Evolutionary conservation across 2,888 invertebrate species (phyloP), one percentile per base, ranked within the genome.

Genomic region (Catocala nupta): DNA sequence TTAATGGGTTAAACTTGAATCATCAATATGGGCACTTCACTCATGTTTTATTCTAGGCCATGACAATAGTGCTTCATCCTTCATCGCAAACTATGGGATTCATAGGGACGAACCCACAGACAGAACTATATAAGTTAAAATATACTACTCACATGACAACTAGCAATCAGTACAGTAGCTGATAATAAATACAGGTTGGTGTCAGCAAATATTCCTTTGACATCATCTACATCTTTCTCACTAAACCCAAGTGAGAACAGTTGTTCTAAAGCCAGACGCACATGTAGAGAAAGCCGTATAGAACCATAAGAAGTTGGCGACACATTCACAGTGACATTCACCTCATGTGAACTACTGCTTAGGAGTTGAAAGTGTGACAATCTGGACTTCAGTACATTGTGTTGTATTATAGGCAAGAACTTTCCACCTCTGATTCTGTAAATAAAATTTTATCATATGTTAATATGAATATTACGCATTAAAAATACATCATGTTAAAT

Each of bases 171-270:
- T 74, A 99, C 96, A 1, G 99, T 99, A 59, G 97, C 96, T 75
- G 98, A 97, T 49, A 99, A 91, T 63, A 99, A 95, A 87, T 98
- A 98, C 48, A 99, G 95, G 88, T 99, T 99, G 0, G 99, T 99
- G 82, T 99, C 99, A 0, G 98, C 97, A 90, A 99, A 99, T 77
- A 99, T 97, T 55, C 98, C 97, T 89, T 99, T 99, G 0, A 99
- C 97, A 94, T 99, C 99, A 90, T 99, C 99, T 43, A 99, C 95
- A 92, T 99, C 99, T 86, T 99, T 99, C 65, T 97, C 96, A 44
- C 97, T 96, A 82, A 99, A 99, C 6, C 99, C 98, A 57, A 98
- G 90, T n/a, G 92, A 84, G 54, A 95, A 91, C 77, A 98, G 95
- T 55, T 96, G 96, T 13, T 95, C 93, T 75, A 98, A 95, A 0